phyloP scores from a whole-genome alignment of 2,888 invertebrate genomes.

The Escarpia spicata region DNA sequence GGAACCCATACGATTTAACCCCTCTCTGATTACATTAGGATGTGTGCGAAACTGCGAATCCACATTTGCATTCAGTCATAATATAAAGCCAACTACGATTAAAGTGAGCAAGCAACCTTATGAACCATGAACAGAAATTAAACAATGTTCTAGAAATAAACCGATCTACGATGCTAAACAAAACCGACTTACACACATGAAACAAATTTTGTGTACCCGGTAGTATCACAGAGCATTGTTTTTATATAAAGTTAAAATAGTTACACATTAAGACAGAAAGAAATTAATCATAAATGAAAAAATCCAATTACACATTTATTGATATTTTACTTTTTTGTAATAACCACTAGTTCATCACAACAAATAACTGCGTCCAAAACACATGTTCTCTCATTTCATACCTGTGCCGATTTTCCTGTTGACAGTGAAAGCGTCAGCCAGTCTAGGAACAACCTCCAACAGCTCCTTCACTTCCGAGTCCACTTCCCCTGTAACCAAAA shows the following conservation, averaged over 20 bases:
- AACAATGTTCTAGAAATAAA: too few relatives aligned
- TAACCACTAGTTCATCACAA: not conserved
- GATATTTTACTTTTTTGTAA: not conserved
- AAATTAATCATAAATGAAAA: not conserved
- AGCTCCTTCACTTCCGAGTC: slow-evolving; percentile 34
- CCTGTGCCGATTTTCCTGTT: slow-evolving; percentile 42
- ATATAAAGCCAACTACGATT: not conserved
- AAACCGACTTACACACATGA: too few relatives aligned
- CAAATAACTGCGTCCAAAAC: not conserved
- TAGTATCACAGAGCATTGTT: not conserved
- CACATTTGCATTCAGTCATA: not conserved
- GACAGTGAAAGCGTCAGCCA: slow-evolving; percentile 36
- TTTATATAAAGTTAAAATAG: slow-evolving; percentile 13
- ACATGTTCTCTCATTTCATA: slow-evolving; percentile 23
- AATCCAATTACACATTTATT: not conserved
- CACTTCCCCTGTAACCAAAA: not conserved
- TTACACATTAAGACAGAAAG: not conserved
- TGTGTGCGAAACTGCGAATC: too few relatives aligned
- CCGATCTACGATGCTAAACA: too few relatives aligned
- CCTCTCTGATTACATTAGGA: too few relatives aligned
- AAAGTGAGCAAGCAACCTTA: too few relatives aligned
- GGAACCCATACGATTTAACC: too few relatives aligned
- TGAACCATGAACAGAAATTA: too few relatives aligned
- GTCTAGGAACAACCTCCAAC: slow-evolving; percentile 34
- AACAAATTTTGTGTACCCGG: too few relatives aligned